Base-by-base conservation (phyloP, 1,140 invertebrate genomes). In the Procambarus clarkii region DNA sequence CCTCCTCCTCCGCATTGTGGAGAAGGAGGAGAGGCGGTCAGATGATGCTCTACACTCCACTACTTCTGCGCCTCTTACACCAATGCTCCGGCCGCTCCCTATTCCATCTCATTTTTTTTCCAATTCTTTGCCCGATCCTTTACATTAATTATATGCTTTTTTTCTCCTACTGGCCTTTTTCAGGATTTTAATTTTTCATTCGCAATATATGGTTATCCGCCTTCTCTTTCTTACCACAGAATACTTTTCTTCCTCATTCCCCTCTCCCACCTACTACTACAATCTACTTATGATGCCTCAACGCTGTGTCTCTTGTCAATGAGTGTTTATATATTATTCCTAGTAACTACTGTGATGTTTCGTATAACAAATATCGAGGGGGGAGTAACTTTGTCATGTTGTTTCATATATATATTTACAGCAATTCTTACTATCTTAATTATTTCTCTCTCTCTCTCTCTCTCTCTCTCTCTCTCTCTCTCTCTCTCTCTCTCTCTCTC, bases 1-100 rank as follows among this genome's bases (percentile, higher is more conserved):
- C 50, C 50, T 54, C 77, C 44, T 64, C 77, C 86, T 79, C 86
- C 77, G 77, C 86, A 87, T 74, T 87, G 86, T 85, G 60, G 11
- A 64, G 46, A 11, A 60, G 21, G 34, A 34, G 34, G 1, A 34
- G 34, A 34, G 34, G 34, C 34, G 13, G 7, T 9, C 21, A 46
- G 64, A n/a, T 24, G 79, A 54, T 48, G 46, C 24, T 18, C n/a
- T 58, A 81, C n/a, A 48, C 21, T 81, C 50, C 34, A 34, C 34
- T 54, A 24, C 50, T 24, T 78, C 76, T 78, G 8, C 21, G 0
- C n/a, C 79, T 81, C 64, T 46, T 21, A 21, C 34, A 34, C 64
- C 46, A 46, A 15, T 34, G 34, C 60, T 3, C 48, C 64, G 64
- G 11, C 64, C 13, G 4, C 64, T 69, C 13, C 64, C 21, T 18